Evolutionary conservation across 1,140 invertebrate species (phyloP).

Genomic region (Mamestra configurata): DNA sequence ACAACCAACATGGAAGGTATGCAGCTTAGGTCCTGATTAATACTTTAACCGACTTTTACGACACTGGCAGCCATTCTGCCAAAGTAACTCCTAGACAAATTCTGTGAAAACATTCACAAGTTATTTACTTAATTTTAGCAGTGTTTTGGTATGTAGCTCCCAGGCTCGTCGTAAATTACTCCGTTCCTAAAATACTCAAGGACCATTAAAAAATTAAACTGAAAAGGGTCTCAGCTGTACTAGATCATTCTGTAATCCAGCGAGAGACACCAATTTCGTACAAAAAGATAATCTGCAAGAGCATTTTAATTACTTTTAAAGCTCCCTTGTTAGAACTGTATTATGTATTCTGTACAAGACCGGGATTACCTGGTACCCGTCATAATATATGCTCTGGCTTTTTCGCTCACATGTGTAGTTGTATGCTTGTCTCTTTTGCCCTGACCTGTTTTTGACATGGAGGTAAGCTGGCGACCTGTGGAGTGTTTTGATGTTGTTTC

Average conservation of each 20-base stretch:
- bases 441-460: constrained; percentile 51
- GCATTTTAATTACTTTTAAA: constrained; percentile 58
- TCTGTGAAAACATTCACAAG: no score
- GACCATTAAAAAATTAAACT: constrained; percentile 15
- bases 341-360: constrained; percentile 60
- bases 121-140: no score
- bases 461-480: constrained; percentile 51
- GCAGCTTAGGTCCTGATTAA: no score
- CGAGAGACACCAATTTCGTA: constrained; percentile 19
- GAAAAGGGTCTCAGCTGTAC: constrained; percentile 24
- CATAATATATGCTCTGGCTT: constrained; percentile 38
- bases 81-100: no score
- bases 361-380: constrained; percentile 56
- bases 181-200: neutral
- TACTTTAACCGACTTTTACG: no score
- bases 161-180: constrained; percentile 6
- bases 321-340: constrained; percentile 57
- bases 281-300: constrained; percentile 46
- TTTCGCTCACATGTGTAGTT: constrained; percentile 3
- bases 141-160: neutral
- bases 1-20: no score
- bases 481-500: constrained; percentile 45
- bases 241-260: constrained; percentile 32
- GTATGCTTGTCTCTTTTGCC: neutral
- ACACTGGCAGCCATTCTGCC: no score